Evolutionary conservation across 2,888 invertebrate genomes (phyloP).

Genomic region (Acanthopleura granulata): DNA sequence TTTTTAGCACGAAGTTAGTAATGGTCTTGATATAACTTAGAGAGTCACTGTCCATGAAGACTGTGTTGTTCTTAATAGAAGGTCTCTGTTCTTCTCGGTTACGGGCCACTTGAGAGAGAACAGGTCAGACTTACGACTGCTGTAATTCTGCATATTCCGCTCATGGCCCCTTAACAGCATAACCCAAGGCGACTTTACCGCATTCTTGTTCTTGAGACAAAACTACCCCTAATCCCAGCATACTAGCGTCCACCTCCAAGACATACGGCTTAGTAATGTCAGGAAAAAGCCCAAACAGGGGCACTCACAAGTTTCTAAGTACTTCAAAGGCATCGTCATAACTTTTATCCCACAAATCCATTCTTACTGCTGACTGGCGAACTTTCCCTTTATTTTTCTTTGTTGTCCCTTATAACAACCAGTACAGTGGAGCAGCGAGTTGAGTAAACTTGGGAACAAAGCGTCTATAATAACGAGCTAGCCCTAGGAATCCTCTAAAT

Average conservation of each 20-base stretch:
- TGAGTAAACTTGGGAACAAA: constrained; percentile 33
- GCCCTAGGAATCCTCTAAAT: constrained; percentile 31
- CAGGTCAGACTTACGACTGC: constrained; percentile 5
- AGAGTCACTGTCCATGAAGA: too few species aligned
- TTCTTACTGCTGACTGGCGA: too few species aligned
- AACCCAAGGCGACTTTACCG: not conserved
- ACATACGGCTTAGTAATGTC: constrained; percentile 21
- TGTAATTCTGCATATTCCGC: constrained; percentile 12
- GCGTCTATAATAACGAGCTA: constrained; percentile 33
- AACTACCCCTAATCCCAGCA: constrained; percentile 24
- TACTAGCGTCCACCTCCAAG: constrained; percentile 28
- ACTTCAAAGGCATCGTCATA: too few species aligned
- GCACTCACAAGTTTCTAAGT: too few species aligned
- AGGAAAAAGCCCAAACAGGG: constrained; percentile 24
- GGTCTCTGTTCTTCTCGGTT: constrained; percentile 14
- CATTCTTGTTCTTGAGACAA: constrained; percentile 20
- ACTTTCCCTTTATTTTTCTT: constrained; percentile 18
- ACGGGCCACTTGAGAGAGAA: constrained; percentile 18
- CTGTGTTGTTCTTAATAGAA: constrained; percentile 15
- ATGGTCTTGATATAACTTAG: too few species aligned
- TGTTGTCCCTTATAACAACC: constrained; percentile 22
- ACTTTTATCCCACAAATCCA: too few species aligned
- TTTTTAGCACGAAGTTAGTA: too few species aligned
- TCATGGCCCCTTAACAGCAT: constrained; percentile 16
- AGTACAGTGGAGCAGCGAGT: constrained; percentile 32